phyloP scores from a whole-genome alignment of 1,140 invertebrate species.

The Nephotettix cincticeps region DNA sequence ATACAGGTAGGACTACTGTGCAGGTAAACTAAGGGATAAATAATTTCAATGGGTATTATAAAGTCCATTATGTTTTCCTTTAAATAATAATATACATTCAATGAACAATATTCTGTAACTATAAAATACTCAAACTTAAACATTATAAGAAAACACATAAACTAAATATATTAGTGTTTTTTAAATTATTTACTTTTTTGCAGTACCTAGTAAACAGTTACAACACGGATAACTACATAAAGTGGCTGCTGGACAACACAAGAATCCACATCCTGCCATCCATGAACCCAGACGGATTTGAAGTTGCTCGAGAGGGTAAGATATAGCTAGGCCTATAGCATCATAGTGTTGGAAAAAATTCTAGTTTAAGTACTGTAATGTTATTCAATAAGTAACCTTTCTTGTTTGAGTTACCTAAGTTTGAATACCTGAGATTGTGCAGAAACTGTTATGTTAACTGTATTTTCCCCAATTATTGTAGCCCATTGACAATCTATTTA shows the following conservation, averaged over 20 bases:
- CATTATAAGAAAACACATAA: too few relatives aligned
- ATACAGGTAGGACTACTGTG: constrained; percentile 55
- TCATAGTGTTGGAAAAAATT: too few relatives aligned
- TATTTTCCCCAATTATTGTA: too few relatives aligned
- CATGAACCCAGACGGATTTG: constrained; percentile 91
- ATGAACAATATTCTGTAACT: not conserved
- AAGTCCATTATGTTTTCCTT: not conserved
- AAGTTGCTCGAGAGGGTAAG: constrained; percentile 90
- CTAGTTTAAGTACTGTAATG: too few relatives aligned
- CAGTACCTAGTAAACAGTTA: constrained; percentile 83
- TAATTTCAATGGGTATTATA: not conserved
- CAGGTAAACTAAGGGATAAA: too few relatives aligned
- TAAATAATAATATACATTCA: not conserved
- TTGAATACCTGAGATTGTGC: too few relatives aligned
- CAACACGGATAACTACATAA: constrained; percentile 73
- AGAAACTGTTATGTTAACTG: constrained; percentile 2
- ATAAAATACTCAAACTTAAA: too few relatives aligned
- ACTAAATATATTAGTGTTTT: too few relatives aligned
- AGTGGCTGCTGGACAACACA: constrained; percentile 86
- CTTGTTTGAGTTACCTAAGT: too few relatives aligned
- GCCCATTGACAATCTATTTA: too few relatives aligned
- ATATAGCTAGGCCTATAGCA: too few relatives aligned
- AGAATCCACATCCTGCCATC: constrained; percentile 91
- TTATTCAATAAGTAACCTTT: too few relatives aligned
- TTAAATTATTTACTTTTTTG: constrained; percentile 41